Evolutionary conservation across 2,888 invertebrate species (phyloP).

Genomic region (Euclidia mi): DNA sequence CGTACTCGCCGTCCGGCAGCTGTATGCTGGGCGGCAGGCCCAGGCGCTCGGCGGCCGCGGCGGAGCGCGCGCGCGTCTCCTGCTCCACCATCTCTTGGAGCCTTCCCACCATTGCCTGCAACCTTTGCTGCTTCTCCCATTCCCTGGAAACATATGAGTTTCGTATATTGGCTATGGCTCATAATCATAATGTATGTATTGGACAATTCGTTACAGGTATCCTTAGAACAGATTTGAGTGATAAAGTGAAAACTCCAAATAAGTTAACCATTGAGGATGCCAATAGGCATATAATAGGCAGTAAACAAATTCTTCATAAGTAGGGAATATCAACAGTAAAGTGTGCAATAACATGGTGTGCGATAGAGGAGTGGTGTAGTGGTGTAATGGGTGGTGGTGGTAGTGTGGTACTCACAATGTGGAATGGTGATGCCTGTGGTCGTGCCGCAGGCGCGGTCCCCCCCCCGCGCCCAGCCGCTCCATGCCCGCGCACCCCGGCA

Average conservation of each 20-base stretch:
- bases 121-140: constrained; percentile 91
- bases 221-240: too few relatives aligned
- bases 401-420: constrained; percentile 77
- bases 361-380: too few relatives aligned
- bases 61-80: constrained; percentile 85
- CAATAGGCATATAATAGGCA: too few relatives aligned
- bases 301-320: too few relatives aligned
- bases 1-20: constrained; percentile 92
- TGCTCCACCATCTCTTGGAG: constrained; percentile 89
- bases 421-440: constrained; percentile 88
- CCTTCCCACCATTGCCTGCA: constrained; percentile 89
- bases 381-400: too few relatives aligned
- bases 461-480: constrained; percentile 91
- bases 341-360: too few relatives aligned
- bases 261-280: too few relatives aligned
- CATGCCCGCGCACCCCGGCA: constrained; percentile 93
- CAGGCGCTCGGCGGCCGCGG: constrained; percentile 86
- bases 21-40: constrained; percentile 91
- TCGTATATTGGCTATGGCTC: neutral
- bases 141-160: constrained; percentile 85
- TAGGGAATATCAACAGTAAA: too few relatives aligned
- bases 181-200: too few relatives aligned
- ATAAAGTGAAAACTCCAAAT: too few relatives aligned
- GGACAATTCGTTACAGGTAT: too few relatives aligned
- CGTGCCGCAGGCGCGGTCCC: constrained; percentile 91